Conservation (phyloP, 2,113 vertebrate genomes). For the Thamnaconus septentrionalis region DNA sequence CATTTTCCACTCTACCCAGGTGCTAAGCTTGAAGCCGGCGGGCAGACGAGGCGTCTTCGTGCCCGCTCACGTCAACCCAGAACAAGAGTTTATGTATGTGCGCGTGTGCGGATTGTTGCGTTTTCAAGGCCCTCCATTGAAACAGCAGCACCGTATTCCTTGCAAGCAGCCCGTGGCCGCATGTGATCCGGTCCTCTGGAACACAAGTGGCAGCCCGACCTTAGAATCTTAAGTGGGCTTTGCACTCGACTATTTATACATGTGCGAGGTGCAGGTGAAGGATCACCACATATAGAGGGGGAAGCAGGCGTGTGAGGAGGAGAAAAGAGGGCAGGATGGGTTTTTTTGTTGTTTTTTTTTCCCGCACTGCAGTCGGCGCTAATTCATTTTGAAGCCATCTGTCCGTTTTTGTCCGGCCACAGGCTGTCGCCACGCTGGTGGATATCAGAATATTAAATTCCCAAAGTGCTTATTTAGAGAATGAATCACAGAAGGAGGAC, state of each 20-base stretch:
- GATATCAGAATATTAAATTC: constrained; percentile 16
- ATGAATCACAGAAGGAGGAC: constrained; percentile 29
- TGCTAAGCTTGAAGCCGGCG: constrained; percentile 28
- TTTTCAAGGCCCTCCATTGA: constrained; percentile 32
- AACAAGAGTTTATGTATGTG: neutral
- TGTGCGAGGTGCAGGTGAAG: constrained; percentile 52
- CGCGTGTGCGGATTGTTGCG: constrained; percentile 16
- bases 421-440: neutral
- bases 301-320: neutral
- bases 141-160: constrained; percentile 23
- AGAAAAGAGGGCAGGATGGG: neutral
- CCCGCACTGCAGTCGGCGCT: no score
- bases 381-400: neutral
- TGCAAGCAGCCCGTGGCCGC: constrained; percentile 40
- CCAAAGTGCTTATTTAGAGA: constrained; percentile 32
- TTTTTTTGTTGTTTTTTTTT: no score
- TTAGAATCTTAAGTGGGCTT: constrained; percentile 90
- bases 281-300: neutral
- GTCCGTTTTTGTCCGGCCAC: constrained; percentile 1
- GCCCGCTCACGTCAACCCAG: neutral
- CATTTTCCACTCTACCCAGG: no score
- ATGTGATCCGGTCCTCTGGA: constrained; percentile 72
- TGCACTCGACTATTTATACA: constrained; percentile 80
- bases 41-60: neutral
- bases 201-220: constrained; percentile 66